phyloP scores from a whole-genome alignment of 2,797 vertebrate genomes.

The Echeneis naucrates region DNA sequence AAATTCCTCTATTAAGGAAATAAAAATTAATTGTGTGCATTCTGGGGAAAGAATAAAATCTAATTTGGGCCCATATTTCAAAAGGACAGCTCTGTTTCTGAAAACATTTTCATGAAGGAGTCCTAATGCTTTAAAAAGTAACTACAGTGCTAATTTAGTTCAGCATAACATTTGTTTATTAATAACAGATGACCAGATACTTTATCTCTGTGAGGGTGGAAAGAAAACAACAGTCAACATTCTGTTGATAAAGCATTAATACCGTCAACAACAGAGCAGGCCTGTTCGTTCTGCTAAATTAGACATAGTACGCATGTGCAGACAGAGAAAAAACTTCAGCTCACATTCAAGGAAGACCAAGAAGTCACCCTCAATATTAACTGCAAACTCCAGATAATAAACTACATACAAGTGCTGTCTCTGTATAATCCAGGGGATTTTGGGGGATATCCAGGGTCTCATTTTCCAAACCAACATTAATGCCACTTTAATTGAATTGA shows the following conservation, averaged over 20 bases:
- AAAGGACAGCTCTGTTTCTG: background rate
- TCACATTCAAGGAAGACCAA: background rate
- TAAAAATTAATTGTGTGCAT: background rate
- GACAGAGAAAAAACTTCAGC: background rate
- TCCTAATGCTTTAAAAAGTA: background rate
- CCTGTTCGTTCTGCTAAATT: conserved; percentile 26
- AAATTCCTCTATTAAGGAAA: background rate
- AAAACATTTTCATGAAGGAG: background rate
- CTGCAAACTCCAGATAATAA: background rate
- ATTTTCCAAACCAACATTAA: conserved; percentile 15
- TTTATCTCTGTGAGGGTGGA: background rate
- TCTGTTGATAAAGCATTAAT: conserved; percentile 32
- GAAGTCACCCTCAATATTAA: background rate
- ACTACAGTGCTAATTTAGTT: background rate
- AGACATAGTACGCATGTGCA: background rate
- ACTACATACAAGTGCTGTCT: background rate
- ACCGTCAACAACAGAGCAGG: background rate
- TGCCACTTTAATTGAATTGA: conserved; percentile 1
- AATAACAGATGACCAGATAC: background rate
- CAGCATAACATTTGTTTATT: background rate
- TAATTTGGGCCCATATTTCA: too few species aligned
- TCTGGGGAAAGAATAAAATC: background rate
- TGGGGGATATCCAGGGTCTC: background rate
- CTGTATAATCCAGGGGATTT: background rate
- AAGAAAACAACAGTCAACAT: conserved; percentile 12